phyloP scores from a whole-genome alignment of 2,888 invertebrate genomes.

The Drosophila picticornis region DNA sequence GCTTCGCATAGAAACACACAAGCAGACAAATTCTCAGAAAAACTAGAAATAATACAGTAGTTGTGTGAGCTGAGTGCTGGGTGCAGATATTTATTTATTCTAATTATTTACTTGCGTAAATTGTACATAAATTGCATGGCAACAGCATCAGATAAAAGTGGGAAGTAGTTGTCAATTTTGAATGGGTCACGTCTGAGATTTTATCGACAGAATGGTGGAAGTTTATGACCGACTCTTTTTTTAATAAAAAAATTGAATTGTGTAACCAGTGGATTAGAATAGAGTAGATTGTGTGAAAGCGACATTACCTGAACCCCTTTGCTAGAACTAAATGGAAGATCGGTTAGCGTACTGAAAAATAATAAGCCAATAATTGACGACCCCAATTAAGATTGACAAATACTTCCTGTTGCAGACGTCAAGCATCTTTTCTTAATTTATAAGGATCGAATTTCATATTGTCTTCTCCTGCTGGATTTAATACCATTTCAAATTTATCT shows the following conservation, averaged over 20 bases:
- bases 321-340: not conserved
- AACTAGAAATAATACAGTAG: not conserved
- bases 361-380: not conserved
- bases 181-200: not conserved
- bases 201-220: not conserved
- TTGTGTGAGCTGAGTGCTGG: no score
- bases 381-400: not conserved
- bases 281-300: not conserved
- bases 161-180: not conserved
- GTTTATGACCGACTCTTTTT: not conserved
- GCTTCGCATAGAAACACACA: not conserved
- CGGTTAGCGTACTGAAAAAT: not conserved
- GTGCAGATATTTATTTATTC: not conserved
- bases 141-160: not conserved
- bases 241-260: not conserved
- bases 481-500: not conserved
- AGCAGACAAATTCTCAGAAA: not conserved
- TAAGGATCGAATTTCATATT: not conserved
- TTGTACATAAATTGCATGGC: not conserved
- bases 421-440: fast-evolving
- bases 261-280: not conserved
- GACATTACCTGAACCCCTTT: not conserved
- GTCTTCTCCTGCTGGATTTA: not conserved
- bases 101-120: not conserved
- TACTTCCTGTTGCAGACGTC: not conserved